These are phyloP conservation scores for Drosophila mojavensis DNA, from an alignment of 1,140 invertebrate genomes.

Conservation along the genomic window DNA sequence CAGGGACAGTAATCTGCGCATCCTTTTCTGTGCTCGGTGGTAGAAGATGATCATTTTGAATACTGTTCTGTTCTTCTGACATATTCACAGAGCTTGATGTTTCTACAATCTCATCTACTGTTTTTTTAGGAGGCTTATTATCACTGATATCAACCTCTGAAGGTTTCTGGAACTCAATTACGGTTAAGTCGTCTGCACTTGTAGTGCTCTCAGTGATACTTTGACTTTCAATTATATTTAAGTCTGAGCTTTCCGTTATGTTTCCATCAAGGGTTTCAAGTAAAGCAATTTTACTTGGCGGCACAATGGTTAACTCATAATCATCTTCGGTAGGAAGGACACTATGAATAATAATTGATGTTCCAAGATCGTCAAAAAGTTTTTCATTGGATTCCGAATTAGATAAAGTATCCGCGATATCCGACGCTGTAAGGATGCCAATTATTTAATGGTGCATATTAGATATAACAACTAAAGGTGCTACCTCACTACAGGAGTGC, in stretches of 20 bases:
- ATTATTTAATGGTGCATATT: no score
- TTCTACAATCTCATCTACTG: not conserved
- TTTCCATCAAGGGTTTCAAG: not conserved
- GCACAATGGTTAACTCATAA: slow-evolving; percentile 8
- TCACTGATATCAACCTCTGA: not conserved
- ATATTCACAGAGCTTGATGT: not conserved
- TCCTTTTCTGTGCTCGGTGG: no score
- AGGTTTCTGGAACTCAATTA: not conserved
- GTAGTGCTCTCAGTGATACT: not conserved
- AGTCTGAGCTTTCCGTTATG: not conserved
- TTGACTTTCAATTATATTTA: not conserved
- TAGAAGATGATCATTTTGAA: not conserved
- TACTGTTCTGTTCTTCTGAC: not conserved
- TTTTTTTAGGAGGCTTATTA: no score
- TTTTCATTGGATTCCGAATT: not conserved
- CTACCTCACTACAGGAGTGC: not conserved
- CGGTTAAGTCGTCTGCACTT: not conserved
- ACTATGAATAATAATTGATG: slow-evolving; percentile 36
- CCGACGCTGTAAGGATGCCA: no score
- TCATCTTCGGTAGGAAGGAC: slow-evolving; percentile 36
- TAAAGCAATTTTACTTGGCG: not conserved
- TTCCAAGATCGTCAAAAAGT: slow-evolving; percentile 8
- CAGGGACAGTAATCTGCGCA: no score
- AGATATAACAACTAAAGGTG: no score
- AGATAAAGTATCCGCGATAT: not conserved